Conservation (phyloP, 2,797 vertebrate genomes). For the Streptopelia turtur region DNA sequence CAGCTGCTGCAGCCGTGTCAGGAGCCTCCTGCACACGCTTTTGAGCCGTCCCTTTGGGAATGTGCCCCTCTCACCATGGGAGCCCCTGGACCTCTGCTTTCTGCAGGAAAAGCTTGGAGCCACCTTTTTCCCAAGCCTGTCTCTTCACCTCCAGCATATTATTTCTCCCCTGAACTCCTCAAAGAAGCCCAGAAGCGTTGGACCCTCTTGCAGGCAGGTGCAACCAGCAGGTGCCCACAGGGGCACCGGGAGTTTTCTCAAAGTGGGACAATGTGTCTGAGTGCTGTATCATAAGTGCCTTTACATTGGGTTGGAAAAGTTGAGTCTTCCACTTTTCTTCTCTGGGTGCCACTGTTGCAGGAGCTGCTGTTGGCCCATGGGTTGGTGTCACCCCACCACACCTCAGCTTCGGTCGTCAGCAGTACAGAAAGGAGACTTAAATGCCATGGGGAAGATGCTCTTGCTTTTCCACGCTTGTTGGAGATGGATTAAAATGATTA, state of each 20-base stretch:
- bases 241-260: background rate
- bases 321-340: background rate
- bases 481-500: background rate
- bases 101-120: background rate
- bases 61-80: accelerated
- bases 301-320: background rate
- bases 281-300: background rate
- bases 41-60: background rate
- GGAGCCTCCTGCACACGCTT: background rate
- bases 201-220: background rate
- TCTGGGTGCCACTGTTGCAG: background rate
- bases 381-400: background rate
- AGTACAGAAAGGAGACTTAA: background rate
- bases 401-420: accelerated
- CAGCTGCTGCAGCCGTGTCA: accelerated
- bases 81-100: background rate
- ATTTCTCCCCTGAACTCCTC: background rate
- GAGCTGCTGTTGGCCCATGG: background rate
- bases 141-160: background rate
- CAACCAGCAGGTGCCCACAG: background rate
- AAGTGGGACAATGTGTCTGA: background rate
- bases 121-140: background rate
- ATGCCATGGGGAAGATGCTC: background rate
- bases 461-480: background rate
- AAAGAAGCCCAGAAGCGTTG: background rate